Conservation (phyloP, 2,797 vertebrate species). For the Erethizon dorsatum region DNA sequence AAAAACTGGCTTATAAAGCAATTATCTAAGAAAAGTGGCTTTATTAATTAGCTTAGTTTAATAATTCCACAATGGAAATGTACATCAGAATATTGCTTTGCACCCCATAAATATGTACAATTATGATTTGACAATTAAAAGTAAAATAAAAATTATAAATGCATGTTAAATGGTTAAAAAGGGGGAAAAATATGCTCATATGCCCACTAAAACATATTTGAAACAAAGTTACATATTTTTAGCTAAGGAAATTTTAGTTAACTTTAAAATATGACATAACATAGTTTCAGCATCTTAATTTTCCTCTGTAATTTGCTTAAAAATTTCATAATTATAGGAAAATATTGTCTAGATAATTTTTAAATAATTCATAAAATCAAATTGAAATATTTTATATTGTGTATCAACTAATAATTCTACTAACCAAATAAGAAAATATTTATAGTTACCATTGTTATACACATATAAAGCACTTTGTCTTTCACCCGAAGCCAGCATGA, state of each 20-base stretch:
- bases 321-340: neutral
- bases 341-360: conserved; percentile 27
- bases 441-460: neutral
- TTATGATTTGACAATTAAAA: neutral
- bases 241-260: neutral
- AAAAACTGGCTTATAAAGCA: neutral
- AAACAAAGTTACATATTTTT: conserved; percentile 26
- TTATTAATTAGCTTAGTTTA: neutral
- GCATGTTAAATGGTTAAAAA: neutral
- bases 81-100: neutral
- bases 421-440: conserved; percentile 56
- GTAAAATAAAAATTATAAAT: neutral
- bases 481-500: neutral
- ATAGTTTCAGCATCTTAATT: conserved; percentile 51
- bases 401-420: neutral
- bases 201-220: conserved; percentile 13
- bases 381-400: conserved; percentile 8
- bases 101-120: neutral
- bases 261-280: conserved; percentile 37
- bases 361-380: conserved; percentile 33
- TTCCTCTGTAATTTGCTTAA: conserved; percentile 3
- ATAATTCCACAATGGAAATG: neutral
- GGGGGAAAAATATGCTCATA: neutral
- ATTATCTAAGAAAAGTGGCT: neutral
- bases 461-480: neutral